Conservation (phyloP, 2,888 invertebrate genomes). For the Hypselothyrea guttata region DNA sequence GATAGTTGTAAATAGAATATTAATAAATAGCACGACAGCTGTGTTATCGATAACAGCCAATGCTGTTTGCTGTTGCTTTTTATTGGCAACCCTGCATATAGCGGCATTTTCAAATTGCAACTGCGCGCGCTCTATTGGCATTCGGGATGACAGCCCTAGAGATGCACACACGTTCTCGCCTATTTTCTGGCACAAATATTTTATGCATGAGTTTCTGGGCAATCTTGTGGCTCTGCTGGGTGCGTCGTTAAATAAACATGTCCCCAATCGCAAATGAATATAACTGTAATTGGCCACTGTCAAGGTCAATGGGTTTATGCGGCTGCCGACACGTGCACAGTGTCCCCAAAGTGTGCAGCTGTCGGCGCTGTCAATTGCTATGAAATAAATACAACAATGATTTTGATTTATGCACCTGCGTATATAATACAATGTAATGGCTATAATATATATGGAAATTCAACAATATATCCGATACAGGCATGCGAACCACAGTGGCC, state of each 20-base stretch:
- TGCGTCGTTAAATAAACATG: constrained; percentile 45
- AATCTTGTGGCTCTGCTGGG: constrained; percentile 9
- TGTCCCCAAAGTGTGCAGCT: constrained; percentile 60
- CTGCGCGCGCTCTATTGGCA: no score
- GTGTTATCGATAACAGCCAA: no score
- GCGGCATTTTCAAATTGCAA: no score
- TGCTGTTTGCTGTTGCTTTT: no score
- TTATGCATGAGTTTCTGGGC: constrained; percentile 21
- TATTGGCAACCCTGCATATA: no score
- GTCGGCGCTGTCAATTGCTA: constrained; percentile 49
- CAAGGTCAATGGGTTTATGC: constrained; percentile 52
- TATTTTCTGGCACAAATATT: constrained; percentile 15
- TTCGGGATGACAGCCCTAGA: no score
- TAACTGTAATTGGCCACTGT: constrained; percentile 66
- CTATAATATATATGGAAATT: constrained; percentile 30
- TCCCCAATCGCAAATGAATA: constrained; percentile 55
- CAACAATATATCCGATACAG: constrained; percentile 44
- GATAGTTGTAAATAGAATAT: no score
- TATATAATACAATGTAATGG: constrained; percentile 17
- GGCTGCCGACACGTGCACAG: constrained; percentile 31
- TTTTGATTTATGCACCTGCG: constrained; percentile 59
- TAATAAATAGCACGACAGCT: no score
- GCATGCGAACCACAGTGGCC: constrained; percentile 35
- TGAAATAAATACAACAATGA: constrained; percentile 44
- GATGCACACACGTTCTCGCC: neutral